Conservation (phyloP, 2,888 invertebrate species). For the Julus scanicus region DNA sequence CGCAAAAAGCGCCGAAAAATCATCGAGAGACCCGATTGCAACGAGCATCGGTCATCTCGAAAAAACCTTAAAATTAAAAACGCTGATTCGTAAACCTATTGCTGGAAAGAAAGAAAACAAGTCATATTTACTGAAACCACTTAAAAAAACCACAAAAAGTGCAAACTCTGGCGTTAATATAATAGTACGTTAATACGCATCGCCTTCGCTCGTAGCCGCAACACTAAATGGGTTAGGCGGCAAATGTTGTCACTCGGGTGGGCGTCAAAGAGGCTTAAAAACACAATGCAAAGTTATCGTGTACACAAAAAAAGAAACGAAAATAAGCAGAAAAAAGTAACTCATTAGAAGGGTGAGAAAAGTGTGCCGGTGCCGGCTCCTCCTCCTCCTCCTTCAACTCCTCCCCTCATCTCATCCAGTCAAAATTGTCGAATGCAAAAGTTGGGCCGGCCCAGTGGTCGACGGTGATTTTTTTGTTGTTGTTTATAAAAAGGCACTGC, state of each 20-base stretch:
- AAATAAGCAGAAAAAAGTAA: neutral
- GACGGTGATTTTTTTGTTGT: neutral
- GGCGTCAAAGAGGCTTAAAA: neutral
- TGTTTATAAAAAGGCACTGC: constrained; percentile 38
- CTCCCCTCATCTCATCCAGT: neutral
- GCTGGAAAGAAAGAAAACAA: neutral
- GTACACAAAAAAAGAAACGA: constrained; percentile 9
- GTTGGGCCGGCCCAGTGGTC: constrained; percentile 23
- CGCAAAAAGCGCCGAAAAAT: too few species aligned
- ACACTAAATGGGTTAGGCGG: neutral
- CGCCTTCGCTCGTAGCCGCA: neutral
- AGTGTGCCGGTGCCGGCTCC: neutral
- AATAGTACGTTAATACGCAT: neutral
- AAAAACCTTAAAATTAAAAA: neutral
- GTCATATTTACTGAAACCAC: neutral
- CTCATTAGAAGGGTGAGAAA: constrained; percentile 12
- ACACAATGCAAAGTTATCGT: constrained; percentile 28
- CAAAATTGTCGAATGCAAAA: constrained; percentile 34
- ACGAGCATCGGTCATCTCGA: neutral
- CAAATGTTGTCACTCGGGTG: constrained; percentile 3
- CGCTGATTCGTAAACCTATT: neutral
- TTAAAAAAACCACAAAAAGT: constrained; percentile 18
- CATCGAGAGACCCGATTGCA: too few species aligned
- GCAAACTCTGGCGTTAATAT: constrained; percentile 10
- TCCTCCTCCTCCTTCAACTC: too few species aligned